Base-by-base conservation (phyloP, 2,113 vertebrate genomes). In the Electrona antarctica region DNA sequence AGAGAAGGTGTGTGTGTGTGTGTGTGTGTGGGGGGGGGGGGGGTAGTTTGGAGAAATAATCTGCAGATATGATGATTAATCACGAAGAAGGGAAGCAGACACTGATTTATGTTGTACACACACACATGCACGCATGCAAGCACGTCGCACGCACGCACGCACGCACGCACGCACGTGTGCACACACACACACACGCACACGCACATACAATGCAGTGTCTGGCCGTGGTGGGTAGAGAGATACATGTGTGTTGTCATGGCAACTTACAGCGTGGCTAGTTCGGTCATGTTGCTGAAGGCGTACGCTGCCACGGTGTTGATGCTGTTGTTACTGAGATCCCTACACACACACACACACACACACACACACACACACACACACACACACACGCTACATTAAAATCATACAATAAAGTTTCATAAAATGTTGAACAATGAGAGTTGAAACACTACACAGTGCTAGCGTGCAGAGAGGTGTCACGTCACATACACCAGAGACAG, bases 241-340 rank as follows among this genome's bases (percentile, higher is more conserved):
- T 41, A 2, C 14, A 50, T 4, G 54, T 14, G 56, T 77, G 93
- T 94, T 89, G 90, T 87, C 90, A 93, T 83, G 91, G 93, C 79
- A 92, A 97, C 92, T 94, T 87, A 93, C 98, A 96, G 47, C 78
- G 95, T 55, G 92, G 97, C 1, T 78, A 99, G 94, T 76, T 98
- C 97, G 33, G 95, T 96, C 96, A 99, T 96, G 91, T 99, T 99
- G 90, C 82, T 97, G 95, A 99, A 99, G 88, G 95, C 97, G 77
- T 95, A 91, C 7, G 96, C 94, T 72, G 93, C 91, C 91, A 99
- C 76, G 0, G 92, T 67, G 13, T 95, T 92, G 85, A 99, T 98
- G 91, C 97, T 99, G 93, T 99, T 99, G 94, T 99, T 99, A 92
- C 98, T 99, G 85, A 99, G 89, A 91, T 99, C 98, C 70, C 98